Base-by-base conservation (phyloP, 2,113 vertebrate species). In the Eclectus roratus region DNA sequence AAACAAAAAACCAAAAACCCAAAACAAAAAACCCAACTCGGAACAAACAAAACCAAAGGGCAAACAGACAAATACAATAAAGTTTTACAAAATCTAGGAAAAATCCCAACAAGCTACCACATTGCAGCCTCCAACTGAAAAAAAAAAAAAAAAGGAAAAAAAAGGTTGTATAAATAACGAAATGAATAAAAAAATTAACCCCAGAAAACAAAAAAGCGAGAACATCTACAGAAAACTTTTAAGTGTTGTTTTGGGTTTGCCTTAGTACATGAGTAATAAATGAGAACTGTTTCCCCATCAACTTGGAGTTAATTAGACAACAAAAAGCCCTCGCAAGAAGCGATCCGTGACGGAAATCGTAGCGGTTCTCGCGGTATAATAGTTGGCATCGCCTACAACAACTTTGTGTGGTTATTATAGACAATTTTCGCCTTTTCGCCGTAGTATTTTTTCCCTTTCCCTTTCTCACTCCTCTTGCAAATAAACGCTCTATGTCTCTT, bases 1-100 rank as follows among this genome's bases (percentile, higher is more conserved):
- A 58, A 58, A 21, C 20, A 21, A 56, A 98, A 55, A 33, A 12
- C 6, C 47, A 49, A 49, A 19, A 98, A 98, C 96, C 98, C 23
- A 49, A 98, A 97, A 91, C 88, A 94, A 95, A 96, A 98, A 52
- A 28, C 1, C 27, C 53, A 21, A 21, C 13, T 14, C 13, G 20
- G 35, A 58, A 23, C 13, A 35, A 98, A 98, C 97, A 98, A 98
- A 97, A 93, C 88, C 95, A 95, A 96, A 98, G 97, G 94, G 91
- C 97, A 97, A 85, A 84, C 17, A 90, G 90, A 85, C 52, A 80
- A 88, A 97, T 97, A 98, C 98, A 98, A 96, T 97, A 98, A 98
- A 98, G 85, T 98, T 98, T 98, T 97, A 98, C 98, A 99, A 98
- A 99, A 97, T 96, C 97, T 97, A 97, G 97, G 2, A 4, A 19